Base-by-base conservation (phyloP, 1,140 invertebrate species). In the Drosophila equinoxialis region DNA sequence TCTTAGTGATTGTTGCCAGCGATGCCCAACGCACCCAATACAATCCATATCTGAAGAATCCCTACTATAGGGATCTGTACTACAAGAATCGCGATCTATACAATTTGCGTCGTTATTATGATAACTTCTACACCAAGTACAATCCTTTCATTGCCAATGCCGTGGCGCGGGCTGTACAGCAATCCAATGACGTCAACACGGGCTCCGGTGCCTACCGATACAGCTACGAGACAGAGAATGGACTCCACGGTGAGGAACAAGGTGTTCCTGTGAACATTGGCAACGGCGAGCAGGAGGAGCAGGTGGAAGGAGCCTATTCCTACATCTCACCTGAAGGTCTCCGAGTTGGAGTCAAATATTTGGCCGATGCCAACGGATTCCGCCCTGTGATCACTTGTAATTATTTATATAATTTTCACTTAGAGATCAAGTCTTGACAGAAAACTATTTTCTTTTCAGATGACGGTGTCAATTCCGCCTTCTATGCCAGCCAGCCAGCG, bases 211-310 rank as follows among this genome's bases (percentile, higher is more conserved):
- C 54, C 20, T 91, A 90, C 33, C 11, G 63, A 23, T 91, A 91
- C 39, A 79, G 59, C 51, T 91, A 90, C 13, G 92, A 94, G 74
- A 94, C 94, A 20, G 94, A 92, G 58, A 94, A 95, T 65, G 94
- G 94, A 1, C 94, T 94, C 39, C 84, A 92, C 10, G 93, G 91
- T 0, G 91, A 94, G 70, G 94, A 94, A 66, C 84, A 83, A 20
- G 94, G 93, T 23, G 77, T 83, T 48, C 76, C 92, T 58, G 92
- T 93, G 23, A 90, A 91, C 45, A 79, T 86, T 35, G 92, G 92
- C 5, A 75, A 75, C 35, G 71, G 92, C 10, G 72, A 86, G 30
- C 75, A 79, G 55, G 78, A 85, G 68, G 76, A 90, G 37, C 77
- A 86, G 48, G 84, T 91, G 23, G 77, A 86, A 55, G 90, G 90